Percentiles rank a stretch among this genome's conserved stretches.
Conservation (phyloP, 2,113 vertebrate genomes). For the Hylia prasina region DNA sequence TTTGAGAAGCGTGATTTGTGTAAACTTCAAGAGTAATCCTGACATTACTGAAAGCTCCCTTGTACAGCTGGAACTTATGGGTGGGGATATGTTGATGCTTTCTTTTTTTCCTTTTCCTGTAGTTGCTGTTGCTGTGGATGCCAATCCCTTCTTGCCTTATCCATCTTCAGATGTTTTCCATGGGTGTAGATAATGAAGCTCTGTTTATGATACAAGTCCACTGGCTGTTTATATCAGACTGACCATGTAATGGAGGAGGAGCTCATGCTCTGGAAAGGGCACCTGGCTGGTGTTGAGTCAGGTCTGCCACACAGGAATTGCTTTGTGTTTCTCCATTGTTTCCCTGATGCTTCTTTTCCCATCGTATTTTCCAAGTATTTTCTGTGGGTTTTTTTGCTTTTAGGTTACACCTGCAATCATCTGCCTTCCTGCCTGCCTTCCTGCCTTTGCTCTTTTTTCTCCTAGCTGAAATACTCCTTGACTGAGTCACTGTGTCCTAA, state of each 20-base stretch:
- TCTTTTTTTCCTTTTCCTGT: not conserved
- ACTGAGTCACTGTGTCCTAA: not conserved
- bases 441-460: not conserved
- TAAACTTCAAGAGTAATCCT: not conserved
- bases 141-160: not conserved
- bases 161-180: not conserved
- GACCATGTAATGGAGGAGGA: not conserved
- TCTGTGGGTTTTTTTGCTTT: not conserved
- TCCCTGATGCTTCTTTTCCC: not conserved
- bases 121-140: not conserved
- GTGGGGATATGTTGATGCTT: not conserved
- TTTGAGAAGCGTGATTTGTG: not conserved
- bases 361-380: not conserved
- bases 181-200: not conserved
- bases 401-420: not conserved
- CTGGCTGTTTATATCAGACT: not conserved
- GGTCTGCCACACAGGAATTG: not conserved
- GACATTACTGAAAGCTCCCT: not conserved
- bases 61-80: not conserved
- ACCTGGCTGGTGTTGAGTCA: not conserved
- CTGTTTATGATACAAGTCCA: not conserved
- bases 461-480: not conserved
- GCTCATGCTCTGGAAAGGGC: fast-evolving
- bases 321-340: not conserved
- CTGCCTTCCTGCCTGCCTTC: not conserved